Conservation (phyloP, 2,888 invertebrate species). For the Adelphocoris suturalis region DNA sequence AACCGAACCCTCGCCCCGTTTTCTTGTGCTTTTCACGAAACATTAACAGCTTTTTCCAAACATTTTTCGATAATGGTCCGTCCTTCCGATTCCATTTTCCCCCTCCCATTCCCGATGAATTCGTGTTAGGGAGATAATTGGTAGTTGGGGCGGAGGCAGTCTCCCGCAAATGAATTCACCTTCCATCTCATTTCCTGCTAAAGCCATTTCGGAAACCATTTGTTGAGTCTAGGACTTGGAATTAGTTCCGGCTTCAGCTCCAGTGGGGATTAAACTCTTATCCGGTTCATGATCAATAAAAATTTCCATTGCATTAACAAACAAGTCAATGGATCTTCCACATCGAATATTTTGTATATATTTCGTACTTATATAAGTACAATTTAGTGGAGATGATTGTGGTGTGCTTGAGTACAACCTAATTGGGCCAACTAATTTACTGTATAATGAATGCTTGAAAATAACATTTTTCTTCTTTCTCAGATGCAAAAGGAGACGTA, state of each 20-base stretch:
- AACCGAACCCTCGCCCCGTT: background rate
- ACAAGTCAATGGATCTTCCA: no score
- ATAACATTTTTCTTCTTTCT: no score
- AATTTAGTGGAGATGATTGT: no score
- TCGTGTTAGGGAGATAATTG: slow-evolving; percentile 40
- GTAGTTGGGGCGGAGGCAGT: slow-evolving; percentile 38
- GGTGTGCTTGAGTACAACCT: no score
- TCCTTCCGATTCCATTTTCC: slow-evolving; percentile 29
- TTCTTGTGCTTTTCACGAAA: slow-evolving; percentile 1
- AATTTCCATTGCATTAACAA: no score
- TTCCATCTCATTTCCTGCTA: slow-evolving; percentile 57
- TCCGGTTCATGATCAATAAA: no score
- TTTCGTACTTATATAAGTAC: no score
- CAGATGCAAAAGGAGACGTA: no score
- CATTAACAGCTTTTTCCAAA: slow-evolving; percentile 36
- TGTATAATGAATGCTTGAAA: no score
- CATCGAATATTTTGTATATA: no score
- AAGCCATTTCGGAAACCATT: slow-evolving; percentile 56
- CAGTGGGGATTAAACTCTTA: background rate
- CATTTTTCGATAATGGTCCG: slow-evolving; percentile 46
- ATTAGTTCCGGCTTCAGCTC: slow-evolving; percentile 37
- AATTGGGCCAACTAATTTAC: no score
- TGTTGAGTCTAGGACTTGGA: slow-evolving; percentile 33
- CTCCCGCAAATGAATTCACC: slow-evolving; percentile 47
- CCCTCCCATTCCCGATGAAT: background rate